Evolutionary conservation across 2,113 vertebrate genomes (phyloP), one percentile per base, ranked within the genome.

Genomic region (Cathartes aura): DNA sequence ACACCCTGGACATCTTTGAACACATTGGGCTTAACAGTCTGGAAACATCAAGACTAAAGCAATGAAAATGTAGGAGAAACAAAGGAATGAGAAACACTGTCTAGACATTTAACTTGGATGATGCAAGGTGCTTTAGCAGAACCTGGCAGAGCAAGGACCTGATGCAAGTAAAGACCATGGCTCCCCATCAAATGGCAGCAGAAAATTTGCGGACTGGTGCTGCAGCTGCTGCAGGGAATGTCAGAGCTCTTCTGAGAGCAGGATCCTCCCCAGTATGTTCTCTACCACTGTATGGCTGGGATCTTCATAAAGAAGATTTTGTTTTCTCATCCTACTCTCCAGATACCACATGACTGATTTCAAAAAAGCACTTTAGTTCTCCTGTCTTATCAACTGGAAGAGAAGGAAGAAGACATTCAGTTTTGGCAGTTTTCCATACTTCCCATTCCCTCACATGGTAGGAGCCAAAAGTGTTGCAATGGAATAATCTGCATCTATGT

Each of bases 401-500:
- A 84, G 93, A 94, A 85, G 81, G 84, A 95, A 97, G 87, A 94
- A 96, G 95, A 82, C 78, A 85, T 90, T 87, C 83, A 55, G 40
- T 68, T 80, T 91, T 97, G 97, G 96, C 95, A 93, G 82, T 89
- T 96, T 92, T 97, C 91, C 94, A 93, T 64, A 23, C 76, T 95
- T 95, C 76, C 95, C 81, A 87, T 96, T 95, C 73, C 73, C 36
- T 96, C 93, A 89, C 84, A 91, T 36, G 34, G 66, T 55, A 94
- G 89, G 70, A 91, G 87, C 87, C 91, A 87, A 89, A 92, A 85
- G n/a, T 21, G 36, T 67, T 79, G 84, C 83, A 91, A 66, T 14
- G 43, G 70, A 87, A 92, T 59, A 68, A 94, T 87, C 32, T 87
- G 50, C 45, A 80, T 43, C 50, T n/a, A n/a, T 10, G 22, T 58